Evolutionary conservation across 2,888 invertebrate genomes (phyloP), one percentile per base, ranked within the genome.

Genomic region (Danaus chrysippus): DNA sequence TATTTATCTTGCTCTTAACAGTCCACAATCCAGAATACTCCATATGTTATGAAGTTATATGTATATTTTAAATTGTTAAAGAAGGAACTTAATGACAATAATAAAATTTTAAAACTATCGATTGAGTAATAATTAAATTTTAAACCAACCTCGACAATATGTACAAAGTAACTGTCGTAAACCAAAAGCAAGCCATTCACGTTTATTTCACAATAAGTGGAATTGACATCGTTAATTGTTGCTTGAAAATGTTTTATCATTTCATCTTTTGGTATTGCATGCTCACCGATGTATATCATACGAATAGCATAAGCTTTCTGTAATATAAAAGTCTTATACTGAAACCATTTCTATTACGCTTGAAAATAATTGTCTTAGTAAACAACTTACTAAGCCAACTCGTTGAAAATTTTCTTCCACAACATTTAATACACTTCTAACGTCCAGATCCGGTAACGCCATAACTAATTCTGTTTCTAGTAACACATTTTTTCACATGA

Each of bases 91-190:
- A 5, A 34, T 3, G 23, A 34, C 8, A 34, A 34, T 0, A 34
- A 34, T 34, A 34, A 6, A 34, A 5, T 34, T 34, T 34, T 3
- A 34, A 34, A 34, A 34, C 23, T 8, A 34, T 8, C 23, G 6
- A 34, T n/a, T 41, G n/a, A 34, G 19, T 55, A 55, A 41, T 41
- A 13, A 42, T 41, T 12, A 34, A n/a, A 34, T 34, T 15, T 49
- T 55, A 43, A 59, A 80, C 84, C 71, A 68, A 91, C 92, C 89
- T 92, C 92, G 17, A 92, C 65, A 68, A 92, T 79, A 69, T 92
- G 92, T 23, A 92, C 83, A 70, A 92, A 92, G 73, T 91, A 91
- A 58, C 82, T 84, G 57, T 87, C 85, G 62, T 92, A 92, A 11
- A 86, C 87, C 46, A 92, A 74, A 23, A 92, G 74, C 43, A 92